Evolutionary conservation across 2,797 vertebrate genomes (phyloP), one percentile per base, ranked within the genome.

Genomic region (Tiaroga cobitis): DNA sequence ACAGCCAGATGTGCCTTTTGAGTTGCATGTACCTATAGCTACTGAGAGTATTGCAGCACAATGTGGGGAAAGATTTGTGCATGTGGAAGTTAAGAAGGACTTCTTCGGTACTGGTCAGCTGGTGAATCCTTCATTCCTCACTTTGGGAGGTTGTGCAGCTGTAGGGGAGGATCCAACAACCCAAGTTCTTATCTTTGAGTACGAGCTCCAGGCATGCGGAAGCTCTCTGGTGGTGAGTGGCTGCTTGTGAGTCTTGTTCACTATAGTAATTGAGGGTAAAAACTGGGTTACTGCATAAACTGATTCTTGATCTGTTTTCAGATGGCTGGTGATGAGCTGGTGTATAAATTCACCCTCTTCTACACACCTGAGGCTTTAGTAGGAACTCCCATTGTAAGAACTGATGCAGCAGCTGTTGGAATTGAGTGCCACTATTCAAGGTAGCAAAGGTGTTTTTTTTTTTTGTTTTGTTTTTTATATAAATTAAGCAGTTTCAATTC

Each of bases 341-440:
- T 95, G 82, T 95, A 95, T 86, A 88, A 85, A 7, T 94, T 87
- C 46, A 68, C 2, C 8, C 39, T 95, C 56, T 87, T 87, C 63
- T 95, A 95, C 72, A 29, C 63, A 43, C 94, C 94, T 11, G 9
- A 34, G 67, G 3, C 75, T 80, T 0, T 90, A 4, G 56, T 67
- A 0, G 1, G 0, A 3, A 0, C 80, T 79, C 81, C 86, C 63
- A 90, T 95, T 70, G 37, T 94, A 63, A 94, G 94, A 83, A 90
- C 90, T 24, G 82, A 7, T 56, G 34, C 56, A 6, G 90, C 88
- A 79, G 89, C 86, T 54, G 89, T 95, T 4, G 59, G 86, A 81
- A 90, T 93, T 67, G 91, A 95, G 84, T 95, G 94, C 86, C 90
- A 93, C 89, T 95, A 95, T 82, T 91, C 88, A 88, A 94, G 95